These are phyloP conservation scores for Dicentrarchus labrax DNA, from an alignment of 2,113 vertebrate genomes.

Conservation along the genomic window DNA sequence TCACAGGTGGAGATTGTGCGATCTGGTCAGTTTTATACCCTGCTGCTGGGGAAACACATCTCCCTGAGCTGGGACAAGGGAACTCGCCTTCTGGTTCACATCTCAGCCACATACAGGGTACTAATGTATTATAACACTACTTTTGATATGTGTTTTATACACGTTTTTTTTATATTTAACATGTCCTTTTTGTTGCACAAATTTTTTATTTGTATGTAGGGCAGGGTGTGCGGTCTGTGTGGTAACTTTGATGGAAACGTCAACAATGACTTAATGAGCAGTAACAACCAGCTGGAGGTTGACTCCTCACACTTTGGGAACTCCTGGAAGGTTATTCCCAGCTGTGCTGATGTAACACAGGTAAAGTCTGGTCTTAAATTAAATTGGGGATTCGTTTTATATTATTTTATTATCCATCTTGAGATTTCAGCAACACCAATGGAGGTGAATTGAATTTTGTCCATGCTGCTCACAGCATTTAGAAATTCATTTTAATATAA, in stretches of 20 bases:
- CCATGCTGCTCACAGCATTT: not conserved
- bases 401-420: not conserved
- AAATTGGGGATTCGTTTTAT: not conserved
- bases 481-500: not conserved
- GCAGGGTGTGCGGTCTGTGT: slow-evolving; percentile 94
- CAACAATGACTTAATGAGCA: slow-evolving; percentile 96
- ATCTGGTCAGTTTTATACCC: slow-evolving; percentile 89
- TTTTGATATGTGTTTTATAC: not conserved
- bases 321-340: slow-evolving; percentile 93
- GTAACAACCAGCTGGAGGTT: slow-evolving; percentile 93
- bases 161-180: not conserved
- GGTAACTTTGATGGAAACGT: slow-evolving; percentile 95
- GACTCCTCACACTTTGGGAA: slow-evolving; percentile 93
- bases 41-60: slow-evolving; percentile 89
- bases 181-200: not conserved
- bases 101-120: slow-evolving; percentile 90
- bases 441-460: not conserved
- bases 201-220: slow-evolving; percentile 76
- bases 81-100: slow-evolving; percentile 88
- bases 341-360: slow-evolving; percentile 91
- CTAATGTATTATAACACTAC: not conserved
- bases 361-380: slow-evolving; percentile 73
- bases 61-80: slow-evolving; percentile 91
- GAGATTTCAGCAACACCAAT: not conserved
- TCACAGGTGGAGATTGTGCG: slow-evolving; percentile 88